Percentiles rank a stretch among this genome's conserved stretches.
These are phyloP conservation scores for Caenorhabditis parvicauda DNA, from an alignment of 2,888 invertebrate species.

Conservation along the genomic window DNA sequence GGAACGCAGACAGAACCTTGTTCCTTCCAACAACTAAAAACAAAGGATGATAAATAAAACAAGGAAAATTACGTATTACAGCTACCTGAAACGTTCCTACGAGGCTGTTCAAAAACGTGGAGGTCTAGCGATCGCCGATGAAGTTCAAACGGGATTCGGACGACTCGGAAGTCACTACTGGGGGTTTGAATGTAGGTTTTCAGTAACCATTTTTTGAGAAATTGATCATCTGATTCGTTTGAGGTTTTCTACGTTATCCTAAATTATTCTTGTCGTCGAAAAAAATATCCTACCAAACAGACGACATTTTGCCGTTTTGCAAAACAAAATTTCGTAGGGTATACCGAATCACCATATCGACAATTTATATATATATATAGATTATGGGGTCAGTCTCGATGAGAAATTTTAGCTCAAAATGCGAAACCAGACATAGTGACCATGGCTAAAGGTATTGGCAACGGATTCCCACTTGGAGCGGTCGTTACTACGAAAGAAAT, in stretches of 20 bases:
- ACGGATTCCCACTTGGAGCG: conserved; percentile 92
- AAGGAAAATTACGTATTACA: too few relatives aligned
- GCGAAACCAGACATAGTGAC: conserved; percentile 90
- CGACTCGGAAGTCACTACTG: conserved; percentile 89
- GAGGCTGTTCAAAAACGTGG: conserved; percentile 78
- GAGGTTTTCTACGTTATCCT: too few relatives aligned
- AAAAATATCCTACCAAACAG: too few relatives aligned
- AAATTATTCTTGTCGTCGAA: too few relatives aligned
- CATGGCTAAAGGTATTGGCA: conserved; percentile 86
- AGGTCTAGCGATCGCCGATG: conserved; percentile 86
- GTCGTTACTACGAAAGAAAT: conserved; percentile 83
- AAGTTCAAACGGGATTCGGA: conserved; percentile 90
- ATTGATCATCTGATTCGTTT: neutral
- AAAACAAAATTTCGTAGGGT: too few relatives aligned
- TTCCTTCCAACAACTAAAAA: too few relatives aligned
- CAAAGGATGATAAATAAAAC: too few relatives aligned
- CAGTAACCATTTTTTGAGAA: neutral
- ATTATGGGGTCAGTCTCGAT: too few relatives aligned
- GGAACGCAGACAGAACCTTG: too few relatives aligned
- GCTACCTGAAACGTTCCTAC: conserved; percentile 79
- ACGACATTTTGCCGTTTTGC: too few relatives aligned
- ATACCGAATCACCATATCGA: too few relatives aligned
- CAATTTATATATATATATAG: too few relatives aligned
- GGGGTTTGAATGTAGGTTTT: conserved; percentile 76
- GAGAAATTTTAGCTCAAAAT: conserved; percentile 69